phyloP scores from a whole-genome alignment of 2,797 vertebrate genomes.

The Micromesistius poutassou region DNA sequence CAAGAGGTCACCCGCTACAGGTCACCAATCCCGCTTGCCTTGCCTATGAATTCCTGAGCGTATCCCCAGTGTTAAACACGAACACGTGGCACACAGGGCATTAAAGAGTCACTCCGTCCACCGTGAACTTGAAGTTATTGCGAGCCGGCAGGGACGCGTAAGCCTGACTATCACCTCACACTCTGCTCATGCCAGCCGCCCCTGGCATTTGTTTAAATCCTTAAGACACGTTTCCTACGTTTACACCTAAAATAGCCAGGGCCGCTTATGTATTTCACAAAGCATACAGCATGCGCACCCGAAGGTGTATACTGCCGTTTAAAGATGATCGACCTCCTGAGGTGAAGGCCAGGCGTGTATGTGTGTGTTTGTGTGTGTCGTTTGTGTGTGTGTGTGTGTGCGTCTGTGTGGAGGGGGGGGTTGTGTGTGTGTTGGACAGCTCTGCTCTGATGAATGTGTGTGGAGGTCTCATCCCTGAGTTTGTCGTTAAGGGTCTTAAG shows the following conservation, averaged over 20 bases:
- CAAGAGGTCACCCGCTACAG: conserved; percentile 45
- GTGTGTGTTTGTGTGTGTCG: conserved; percentile 11
- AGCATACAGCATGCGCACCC: conserved; percentile 9
- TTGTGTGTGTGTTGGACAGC: conserved; percentile 25
- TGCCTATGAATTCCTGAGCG: conserved; percentile 45
- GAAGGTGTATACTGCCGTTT: neutral
- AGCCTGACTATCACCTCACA: conserved; percentile 31
- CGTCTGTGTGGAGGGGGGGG: conserved; percentile 11
- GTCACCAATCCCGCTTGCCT: conserved; percentile 28
- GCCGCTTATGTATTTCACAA: neutral
- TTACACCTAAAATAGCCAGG: neutral
- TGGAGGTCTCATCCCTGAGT: conserved; percentile 15
- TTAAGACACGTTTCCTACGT: conserved; percentile 9
- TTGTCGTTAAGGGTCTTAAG: conserved; percentile 12
- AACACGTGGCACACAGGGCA: conserved; percentile 28
- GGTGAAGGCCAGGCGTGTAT: conserved; percentile 4
- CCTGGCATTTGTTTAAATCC: conserved; percentile 30
- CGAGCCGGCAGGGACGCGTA: conserved; percentile 9
- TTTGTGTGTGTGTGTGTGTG: conserved; percentile 10
- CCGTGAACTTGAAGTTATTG: conserved; percentile 39
- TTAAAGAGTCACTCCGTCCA: conserved; percentile 38
- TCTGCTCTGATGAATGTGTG: conserved; percentile 35
- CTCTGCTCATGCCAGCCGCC: conserved; percentile 29
- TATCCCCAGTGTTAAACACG: conserved; percentile 25
- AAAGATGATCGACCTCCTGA: conserved; percentile 20